Base-by-base conservation (phyloP, 2,888 invertebrate species). In the Diogma glabrata region DNA sequence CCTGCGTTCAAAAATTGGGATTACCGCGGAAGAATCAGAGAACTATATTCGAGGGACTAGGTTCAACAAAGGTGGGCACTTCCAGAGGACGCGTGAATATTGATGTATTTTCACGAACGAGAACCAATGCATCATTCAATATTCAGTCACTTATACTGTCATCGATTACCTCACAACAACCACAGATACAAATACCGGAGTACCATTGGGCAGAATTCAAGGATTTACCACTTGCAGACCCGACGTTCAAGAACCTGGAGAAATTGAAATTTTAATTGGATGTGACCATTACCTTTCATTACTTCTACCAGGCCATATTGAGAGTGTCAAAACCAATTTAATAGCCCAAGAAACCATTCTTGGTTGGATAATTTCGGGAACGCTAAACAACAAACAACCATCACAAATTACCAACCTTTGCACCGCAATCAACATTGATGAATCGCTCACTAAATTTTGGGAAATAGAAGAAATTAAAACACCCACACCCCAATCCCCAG, bases 1-100 rank as follows among this genome's bases (percentile, higher is more conserved):
- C 33, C n/a, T 33, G 36, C 36, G 36, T 36, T 36, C n/a, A 36
- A 16, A 36, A 36, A 36, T 36, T 36, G n/a, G 36, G n/a, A 36
- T 16, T 7, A 36, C 2, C 36, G 9, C 36, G 36, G 36, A 36
- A 16, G 36, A 36, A 36, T 36, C 36, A 36, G 4, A 28, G 28
- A 28, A 28, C 28, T 28, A 28, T 28, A 28, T 10, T 28, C 28
- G 28, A 28, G 28, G 28, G 3, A 28, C 28, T 28, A 28, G 28
- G 28, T 28, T 28, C 28, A 28, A 28, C 28, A 28, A 28, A 8
- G 36, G 36, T 36, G 12, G 36, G 36, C 6, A 36, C 9, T 36
- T 36, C 36, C 36, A 36, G 36, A 36, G 36, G 8, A 28, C 28
- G 28, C n/a, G 28, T 28, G 36, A 36, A 36, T 36, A 36, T 36